Base-by-base conservation (phyloP, 1,140 invertebrate species). In the Heterodera carotae region DNA sequence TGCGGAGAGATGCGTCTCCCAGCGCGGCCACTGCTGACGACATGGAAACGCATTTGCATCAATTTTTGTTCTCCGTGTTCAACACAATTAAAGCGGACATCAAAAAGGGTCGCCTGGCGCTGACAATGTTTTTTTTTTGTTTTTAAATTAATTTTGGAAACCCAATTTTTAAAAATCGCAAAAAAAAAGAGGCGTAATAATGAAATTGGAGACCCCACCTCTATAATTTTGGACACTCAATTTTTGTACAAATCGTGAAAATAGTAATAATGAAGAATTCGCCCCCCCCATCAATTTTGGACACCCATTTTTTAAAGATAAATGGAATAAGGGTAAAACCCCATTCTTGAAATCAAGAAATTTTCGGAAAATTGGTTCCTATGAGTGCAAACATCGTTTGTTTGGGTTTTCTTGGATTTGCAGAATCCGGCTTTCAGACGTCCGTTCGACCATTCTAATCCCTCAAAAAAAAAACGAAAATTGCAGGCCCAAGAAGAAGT, bases 401-500 rank as follows among this genome's bases (percentile, higher is more conserved):
- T 2, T 2, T 2, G 12, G 0, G 6, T 43, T 43, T 39, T 43
- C 12, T 43, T 2, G 2, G 2, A 8, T 43, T 43, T 43, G n/a
- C n/a, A n/a, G n/a, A n/a, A n/a, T n/a, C n/a, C n/a, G n/a, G n/a
- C n/a, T n/a, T n/a, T n/a, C n/a, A n/a, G n/a, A n/a, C n/a, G n/a
- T n/a, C n/a, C n/a, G n/a, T n/a, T n/a, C n/a, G n/a, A n/a, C n/a
- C n/a, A n/a, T n/a, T n/a, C n/a, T n/a, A n/a, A n/a, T n/a, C n/a
- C n/a, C n/a, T n/a, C 39, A 43, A 43, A 18, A 56, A 56, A 15
- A 56, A 56, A 56, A n/a, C 48, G 43, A 18, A 18, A 25, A 62
- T 74, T 59, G 31, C 10, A 74, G 72, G 15, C 77, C 77, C 10
- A 78, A 78, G 36, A 69, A 69, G 60, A 72, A 81, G 77, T 78